Conservation (phyloP, 2,797 vertebrate species). For the Sphaeramia orbicularis region DNA sequence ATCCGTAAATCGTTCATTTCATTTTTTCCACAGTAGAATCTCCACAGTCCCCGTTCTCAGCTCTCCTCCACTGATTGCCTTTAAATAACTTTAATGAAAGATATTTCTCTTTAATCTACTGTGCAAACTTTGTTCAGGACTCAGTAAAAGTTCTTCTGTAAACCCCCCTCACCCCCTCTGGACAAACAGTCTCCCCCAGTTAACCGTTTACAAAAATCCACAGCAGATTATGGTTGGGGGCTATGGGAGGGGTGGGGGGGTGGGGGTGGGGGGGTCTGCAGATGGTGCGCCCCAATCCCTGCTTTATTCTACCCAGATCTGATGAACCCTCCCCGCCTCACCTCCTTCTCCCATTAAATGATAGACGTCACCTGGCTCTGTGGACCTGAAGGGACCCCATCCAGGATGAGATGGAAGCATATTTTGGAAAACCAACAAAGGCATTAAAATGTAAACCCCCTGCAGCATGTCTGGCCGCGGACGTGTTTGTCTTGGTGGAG, state of each 20-base stretch:
- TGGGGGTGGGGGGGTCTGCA: slow-evolving; percentile 66
- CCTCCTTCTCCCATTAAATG: slow-evolving; percentile 52
- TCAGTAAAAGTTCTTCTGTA: slow-evolving; percentile 4
- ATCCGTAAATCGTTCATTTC: too few species aligned
- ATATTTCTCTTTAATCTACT: neutral
- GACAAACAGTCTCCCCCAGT: slow-evolving; percentile 42
- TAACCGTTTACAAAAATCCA: slow-evolving; percentile 67
- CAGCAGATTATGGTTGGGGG: slow-evolving; percentile 68
- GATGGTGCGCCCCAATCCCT: slow-evolving; percentile 61
- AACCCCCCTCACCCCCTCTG: slow-evolving; percentile 9
- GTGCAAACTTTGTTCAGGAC: slow-evolving; percentile 17
- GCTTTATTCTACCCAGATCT: slow-evolving; percentile 47
- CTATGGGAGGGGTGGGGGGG: slow-evolving; percentile 16
- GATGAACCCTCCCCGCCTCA: slow-evolving; percentile 35
- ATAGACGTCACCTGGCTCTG: slow-evolving; percentile 83
- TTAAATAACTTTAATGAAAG: slow-evolving; percentile 2
- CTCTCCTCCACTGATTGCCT: neutral
- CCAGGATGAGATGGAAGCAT: slow-evolving; percentile 87
- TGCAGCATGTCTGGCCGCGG: slow-evolving; percentile 86
- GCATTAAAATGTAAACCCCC: slow-evolving; percentile 90
- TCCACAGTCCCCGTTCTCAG: neutral
- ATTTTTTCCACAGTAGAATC: too few species aligned
- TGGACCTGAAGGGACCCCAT: slow-evolving; percentile 81
- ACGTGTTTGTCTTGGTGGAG: slow-evolving; percentile 85
- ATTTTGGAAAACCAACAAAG: slow-evolving; percentile 91